phyloP scores from a whole-genome alignment of 2,888 invertebrate genomes.

The Tiphia femorata region DNA sequence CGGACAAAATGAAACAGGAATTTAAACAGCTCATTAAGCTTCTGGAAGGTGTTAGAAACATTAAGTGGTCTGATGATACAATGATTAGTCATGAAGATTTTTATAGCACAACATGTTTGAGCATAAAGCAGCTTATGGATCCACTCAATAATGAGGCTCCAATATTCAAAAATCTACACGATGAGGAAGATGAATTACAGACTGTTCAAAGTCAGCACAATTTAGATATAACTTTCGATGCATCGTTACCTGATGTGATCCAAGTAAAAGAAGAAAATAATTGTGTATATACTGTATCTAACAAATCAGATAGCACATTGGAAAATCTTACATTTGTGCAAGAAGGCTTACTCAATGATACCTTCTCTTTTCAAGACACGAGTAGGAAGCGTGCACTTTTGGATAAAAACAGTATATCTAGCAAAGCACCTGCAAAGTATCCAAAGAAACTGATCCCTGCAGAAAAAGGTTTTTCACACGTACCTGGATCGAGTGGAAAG shows the following conservation, averaged over 20 bases:
- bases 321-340: background rate
- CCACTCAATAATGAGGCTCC: slow-evolving; percentile 52
- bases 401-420: slow-evolving; percentile 54
- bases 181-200: background rate
- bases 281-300: background rate
- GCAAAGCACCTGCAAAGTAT: slow-evolving; percentile 50
- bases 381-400: slow-evolving; percentile 56
- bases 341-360: slow-evolving; percentile 40
- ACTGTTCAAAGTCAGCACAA: slow-evolving; percentile 4
- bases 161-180: background rate
- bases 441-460: slow-evolving; percentile 49
- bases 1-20: slow-evolving; percentile 72
- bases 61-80: slow-evolving; percentile 74
- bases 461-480: slow-evolving; percentile 18
- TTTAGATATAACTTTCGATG: slow-evolving; percentile 32
- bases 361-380: slow-evolving; percentile 39
- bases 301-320: slow-evolving; percentile 5
- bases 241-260: too few relatives aligned
- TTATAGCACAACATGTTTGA: slow-evolving; percentile 55
- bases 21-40: slow-evolving; percentile 74
- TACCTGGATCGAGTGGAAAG: slow-evolving; percentile 41
- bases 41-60: slow-evolving; percentile 73
- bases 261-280: background rate
- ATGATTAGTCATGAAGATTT: slow-evolving; percentile 53
- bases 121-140: slow-evolving; percentile 47